Base-by-base conservation (phyloP, 1,140 invertebrate genomes). In the Drosophila lacertosa region DNA sequence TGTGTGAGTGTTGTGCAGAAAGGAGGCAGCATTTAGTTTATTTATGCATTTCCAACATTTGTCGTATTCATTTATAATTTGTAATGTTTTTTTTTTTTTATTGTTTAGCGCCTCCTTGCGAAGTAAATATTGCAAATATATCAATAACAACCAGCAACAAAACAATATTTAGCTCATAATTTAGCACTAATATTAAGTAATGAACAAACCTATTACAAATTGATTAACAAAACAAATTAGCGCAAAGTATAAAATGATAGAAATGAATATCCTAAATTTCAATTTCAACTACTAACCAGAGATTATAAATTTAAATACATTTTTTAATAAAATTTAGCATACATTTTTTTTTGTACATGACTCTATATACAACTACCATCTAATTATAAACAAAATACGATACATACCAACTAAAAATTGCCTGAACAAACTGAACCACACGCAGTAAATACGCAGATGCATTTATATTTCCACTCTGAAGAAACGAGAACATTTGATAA, bases 261-360 rank as follows among this genome's bases (percentile, higher is more conserved):
- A 82, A 62, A 59, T 77, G 69, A 74, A 82, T 57, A 66, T 81
- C 81, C 73, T 77, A 84, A 86, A 70, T 70, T 70, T 50, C 67
- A 65, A 80, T 84, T 86, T 77, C 71, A 72, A 83, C 81, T 62
- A 79, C 69, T 66, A 71, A 64, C 74, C 72, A 80, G 77, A 84
- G 81, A 84, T 86, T 86, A 86, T 86, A 88, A 80, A 86, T 86
- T 80, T 55, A 73, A 83, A 66, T 37, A 69, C 59, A 66, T 64
- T 62, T 84, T 84, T 86, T 80, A 84, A 84, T 84, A 62, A 83
- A 83, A 79, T 80, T 60, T 84, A 84, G 67, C 78, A 55, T 84
- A 79, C n/a, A n/a, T n/a, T 84, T 86, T 76, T 82, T 83, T 86
- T 86, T 86, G 80, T 84, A 86, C 72, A 84, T 81, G 76, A 67